These are phyloP conservation scores for Pegoplata infirma DNA, from an alignment of 2,888 invertebrate species.

Conservation along the genomic window DNA sequence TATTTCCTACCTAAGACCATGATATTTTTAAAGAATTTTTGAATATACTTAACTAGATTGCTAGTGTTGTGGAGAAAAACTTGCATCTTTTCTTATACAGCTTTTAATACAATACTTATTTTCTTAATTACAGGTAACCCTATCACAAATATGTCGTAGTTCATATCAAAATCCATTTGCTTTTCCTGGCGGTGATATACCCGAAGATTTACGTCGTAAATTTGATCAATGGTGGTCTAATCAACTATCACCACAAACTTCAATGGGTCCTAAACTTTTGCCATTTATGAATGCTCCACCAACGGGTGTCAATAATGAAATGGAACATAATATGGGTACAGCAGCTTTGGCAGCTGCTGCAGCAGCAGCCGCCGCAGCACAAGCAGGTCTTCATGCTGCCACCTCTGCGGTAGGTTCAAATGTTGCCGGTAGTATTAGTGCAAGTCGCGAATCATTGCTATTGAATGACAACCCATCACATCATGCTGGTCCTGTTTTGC, in stretches of 20 bases:
- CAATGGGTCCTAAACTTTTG: constrained; percentile 79
- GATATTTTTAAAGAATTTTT: no score
- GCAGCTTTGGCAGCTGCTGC: constrained; percentile 79
- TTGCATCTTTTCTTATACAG: no score
- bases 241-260: constrained; percentile 83
- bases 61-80: no score
- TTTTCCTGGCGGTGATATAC: constrained; percentile 83
- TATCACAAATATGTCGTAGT: constrained; percentile 90
- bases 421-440: constrained; percentile 62
- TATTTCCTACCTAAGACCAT: no score
- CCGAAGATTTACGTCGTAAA: constrained; percentile 90
- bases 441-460: constrained; percentile 71
- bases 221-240: constrained; percentile 95
- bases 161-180: constrained; percentile 84
- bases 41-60: no score
- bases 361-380: constrained; percentile 79
- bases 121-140: constrained; percentile 83
- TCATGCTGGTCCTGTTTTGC: constrained; percentile 63
- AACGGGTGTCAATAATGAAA: constrained; percentile 71
- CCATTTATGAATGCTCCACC: constrained; percentile 77
- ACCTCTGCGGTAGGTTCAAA: constrained; percentile 66
- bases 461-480: constrained; percentile 67
- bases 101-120: no score
- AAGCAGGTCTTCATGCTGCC: constrained; percentile 70
- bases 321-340: constrained; percentile 76